Evolutionary conservation across 2,888 invertebrate genomes (phyloP).

Genomic region (Agonopterix heracliana): DNA sequence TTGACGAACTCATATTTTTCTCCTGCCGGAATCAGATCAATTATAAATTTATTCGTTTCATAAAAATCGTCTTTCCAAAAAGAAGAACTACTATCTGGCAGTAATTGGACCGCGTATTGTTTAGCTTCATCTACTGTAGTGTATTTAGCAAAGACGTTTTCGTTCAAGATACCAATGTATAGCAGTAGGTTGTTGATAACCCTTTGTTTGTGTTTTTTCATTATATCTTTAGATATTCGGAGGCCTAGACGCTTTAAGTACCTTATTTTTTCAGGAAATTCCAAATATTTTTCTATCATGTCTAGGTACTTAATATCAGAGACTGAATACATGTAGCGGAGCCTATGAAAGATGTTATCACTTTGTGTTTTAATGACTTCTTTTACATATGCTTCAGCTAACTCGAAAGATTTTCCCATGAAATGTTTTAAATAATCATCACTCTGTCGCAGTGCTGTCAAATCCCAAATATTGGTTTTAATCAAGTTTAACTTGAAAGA

Average conservation of each 20-base stretch:
- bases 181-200: conserved; percentile 29
- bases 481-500: conserved; percentile 34
- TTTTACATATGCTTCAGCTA: conserved; percentile 25
- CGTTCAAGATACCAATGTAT: conserved; percentile 31
- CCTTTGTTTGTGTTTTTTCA: conserved; percentile 37
- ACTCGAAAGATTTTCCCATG: conserved; percentile 33
- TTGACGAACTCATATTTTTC: conserved; percentile 21
- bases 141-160: conserved; percentile 24
- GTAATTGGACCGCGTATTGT: conserved; percentile 13
- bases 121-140: conserved; percentile 34
- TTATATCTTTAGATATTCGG: conserved; percentile 30
- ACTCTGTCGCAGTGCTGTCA: neutral
- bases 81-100: conserved; percentile 11
- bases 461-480: conserved; percentile 4
- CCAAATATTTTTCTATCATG: conserved; percentile 24
- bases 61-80: too few relatives aligned
- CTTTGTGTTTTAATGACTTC: neutral
- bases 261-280: neutral
- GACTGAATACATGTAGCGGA: conserved; percentile 25
- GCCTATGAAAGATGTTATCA: conserved; percentile 10
- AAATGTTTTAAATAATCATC: conserved; percentile 8
- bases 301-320: conserved; percentile 24
- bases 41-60: conserved; percentile 9
- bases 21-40: conserved; percentile 21
- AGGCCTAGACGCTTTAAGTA: conserved; percentile 20